Conservation (phyloP, 2,113 vertebrate genomes). For the Coracopsis vasa region DNA sequence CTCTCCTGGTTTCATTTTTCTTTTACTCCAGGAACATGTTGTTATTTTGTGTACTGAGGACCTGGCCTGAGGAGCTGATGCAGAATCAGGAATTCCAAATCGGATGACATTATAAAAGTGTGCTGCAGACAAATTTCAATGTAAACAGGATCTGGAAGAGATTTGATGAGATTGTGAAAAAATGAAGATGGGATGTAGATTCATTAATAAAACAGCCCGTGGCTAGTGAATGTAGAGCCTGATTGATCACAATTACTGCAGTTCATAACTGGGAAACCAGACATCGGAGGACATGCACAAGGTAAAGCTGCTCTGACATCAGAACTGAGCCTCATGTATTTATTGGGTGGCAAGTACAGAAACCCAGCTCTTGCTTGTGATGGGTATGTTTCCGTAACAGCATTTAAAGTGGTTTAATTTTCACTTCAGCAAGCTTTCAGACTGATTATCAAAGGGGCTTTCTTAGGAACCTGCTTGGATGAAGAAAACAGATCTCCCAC, state of each 20-base stretch:
- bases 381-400: background rate
- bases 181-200: slow-evolving; percentile 15
- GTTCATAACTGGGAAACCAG: slow-evolving; percentile 29
- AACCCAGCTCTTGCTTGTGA: background rate
- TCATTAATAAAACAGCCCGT: slow-evolving; percentile 37
- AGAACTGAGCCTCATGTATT: background rate
- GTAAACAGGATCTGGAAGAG: slow-evolving; percentile 46
- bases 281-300: background rate
- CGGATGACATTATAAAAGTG: background rate
- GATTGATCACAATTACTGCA: slow-evolving; percentile 49
- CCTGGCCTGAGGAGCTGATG: background rate
- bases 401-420: slow-evolving; percentile 33
- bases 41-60: background rate
- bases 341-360: slow-evolving; percentile 11
- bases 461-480: background rate
- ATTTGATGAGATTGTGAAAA: slow-evolving; percentile 28
- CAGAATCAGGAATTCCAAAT: background rate
- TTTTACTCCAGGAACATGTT: background rate
- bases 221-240: slow-evolving; percentile 15
- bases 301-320: background rate
- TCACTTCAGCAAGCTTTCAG: slow-evolving; percentile 30
- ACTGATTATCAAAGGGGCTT: background rate
- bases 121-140: slow-evolving; percentile 10
- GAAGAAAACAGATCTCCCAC: background rate
- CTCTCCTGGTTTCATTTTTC: slow-evolving; percentile 8